Conservation (phyloP, 2,113 vertebrate species). For the Ardeotis arabs region DNA sequence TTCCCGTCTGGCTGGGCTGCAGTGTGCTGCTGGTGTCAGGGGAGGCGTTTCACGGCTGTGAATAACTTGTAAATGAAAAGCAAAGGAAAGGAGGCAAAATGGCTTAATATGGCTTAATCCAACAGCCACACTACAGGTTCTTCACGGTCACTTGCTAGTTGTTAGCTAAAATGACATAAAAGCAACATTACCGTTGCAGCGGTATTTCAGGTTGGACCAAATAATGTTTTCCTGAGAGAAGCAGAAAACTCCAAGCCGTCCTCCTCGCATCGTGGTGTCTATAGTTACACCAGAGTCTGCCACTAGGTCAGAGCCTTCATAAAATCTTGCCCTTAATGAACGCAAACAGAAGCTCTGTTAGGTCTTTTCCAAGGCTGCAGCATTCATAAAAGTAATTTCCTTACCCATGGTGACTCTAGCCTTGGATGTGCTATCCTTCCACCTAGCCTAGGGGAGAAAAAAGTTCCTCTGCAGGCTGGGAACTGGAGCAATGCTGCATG, state of each 20-base stretch:
- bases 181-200: slow-evolving; percentile 91
- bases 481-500: background rate
- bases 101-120: background rate
- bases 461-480: background rate
- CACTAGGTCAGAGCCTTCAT: slow-evolving; percentile 90
- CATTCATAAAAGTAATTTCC: background rate
- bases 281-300: slow-evolving; percentile 93
- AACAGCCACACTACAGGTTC: background rate
- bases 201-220: slow-evolving; percentile 98
- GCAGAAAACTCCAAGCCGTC: slow-evolving; percentile 98
- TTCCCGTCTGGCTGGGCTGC: background rate
- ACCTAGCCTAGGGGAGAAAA: background rate
- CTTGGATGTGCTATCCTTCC: background rate
- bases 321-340: slow-evolving; percentile 87
- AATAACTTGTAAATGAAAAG: background rate
- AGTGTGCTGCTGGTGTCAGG: background rate
- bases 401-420: background rate
- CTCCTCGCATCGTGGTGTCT: slow-evolving; percentile 97
- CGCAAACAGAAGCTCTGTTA: slow-evolving; percentile 8
- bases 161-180: background rate
- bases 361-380: background rate
- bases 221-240: slow-evolving; percentile 99
- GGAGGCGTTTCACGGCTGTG: background rate
- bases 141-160: background rate
- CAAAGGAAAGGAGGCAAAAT: background rate